Base-by-base conservation (phyloP, 92 coral and sea anemone species). In the Desmophyllum pertusum region DNA sequence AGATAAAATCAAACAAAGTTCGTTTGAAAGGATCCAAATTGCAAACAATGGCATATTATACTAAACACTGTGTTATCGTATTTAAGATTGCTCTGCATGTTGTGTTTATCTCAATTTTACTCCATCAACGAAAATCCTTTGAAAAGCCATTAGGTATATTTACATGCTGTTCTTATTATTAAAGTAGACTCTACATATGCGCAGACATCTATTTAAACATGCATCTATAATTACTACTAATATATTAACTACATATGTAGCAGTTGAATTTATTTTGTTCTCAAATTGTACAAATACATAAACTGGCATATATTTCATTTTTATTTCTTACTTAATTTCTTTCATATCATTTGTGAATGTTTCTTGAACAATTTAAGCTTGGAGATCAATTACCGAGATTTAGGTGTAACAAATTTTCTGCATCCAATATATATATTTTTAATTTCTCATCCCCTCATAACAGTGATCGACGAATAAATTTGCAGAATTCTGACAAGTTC, bases 361-460 rank as follows among this genome's bases (percentile, higher is more conserved):
- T 18, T 55, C 63, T 55, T 55, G 11, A 55, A 23, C 30, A 55
- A 55, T n/a, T n/a, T n/a, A n/a, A 43, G 11, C 48, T 14, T 14
- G 10, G 48, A 7, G 48, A 17, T 55, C 25, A 23, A 6, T 29
- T 5, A 23, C 6, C 9, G 9, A 55, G 37, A 31, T 27, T 36
- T 15, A 68, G n/a, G 39, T 67, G 39, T n/a, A 13, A 39, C 55
- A 71, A 11, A 71, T 71, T 71, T 71, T 71, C 55, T 37, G 25
- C 7, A 73, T 73, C 31, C 53, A 73, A 29, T 73, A n/a, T n/a
- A n/a, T n/a, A n/a, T n/a, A 73, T 73, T 31, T 73, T 73, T 27
- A 73, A 46, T 73, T 73, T 41, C 15, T 23, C 19, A 73, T 35
- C 75, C 25, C 27, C 13, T 69, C 23, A 17, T 2, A 18, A 46